Evolutionary conservation across 1,140 invertebrate genomes (phyloP).

Genomic region (Aphelenchoides besseyi): DNA sequence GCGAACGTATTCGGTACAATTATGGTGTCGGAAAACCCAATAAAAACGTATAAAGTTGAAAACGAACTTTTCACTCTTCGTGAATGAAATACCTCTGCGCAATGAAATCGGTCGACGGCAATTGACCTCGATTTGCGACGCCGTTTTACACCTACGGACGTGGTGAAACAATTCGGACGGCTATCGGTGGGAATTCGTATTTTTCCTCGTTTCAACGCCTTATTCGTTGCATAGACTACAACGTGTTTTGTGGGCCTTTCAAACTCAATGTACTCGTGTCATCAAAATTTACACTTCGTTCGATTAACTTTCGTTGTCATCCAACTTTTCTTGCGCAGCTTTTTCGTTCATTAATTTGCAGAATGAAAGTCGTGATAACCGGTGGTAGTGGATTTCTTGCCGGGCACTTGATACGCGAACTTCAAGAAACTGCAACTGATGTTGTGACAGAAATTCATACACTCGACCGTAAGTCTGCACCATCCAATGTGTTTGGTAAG

Average conservation of each 20-base stretch:
- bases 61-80: too few species aligned
- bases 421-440: conserved; percentile 17
- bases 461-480: conserved; percentile 31
- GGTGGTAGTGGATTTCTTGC: conserved; percentile 39
- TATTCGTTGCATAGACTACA: too few species aligned
- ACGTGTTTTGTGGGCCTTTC: too few species aligned
- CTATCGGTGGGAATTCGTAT: too few species aligned
- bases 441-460: conserved; percentile 36
- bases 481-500: conserved; percentile 1
- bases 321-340: neutral
- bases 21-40: too few species aligned
- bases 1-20: too few species aligned
- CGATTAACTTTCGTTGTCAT: neutral
- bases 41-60: too few species aligned
- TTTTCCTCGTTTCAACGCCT: too few species aligned
- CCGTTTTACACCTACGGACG: neutral
- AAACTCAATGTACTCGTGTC: neutral
- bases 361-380: conserved; percentile 35
- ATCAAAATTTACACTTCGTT: neutral
- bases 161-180: too few species aligned
- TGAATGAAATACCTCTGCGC: too few species aligned
- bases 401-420: conserved; percentile 25
- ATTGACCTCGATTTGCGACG: neutral
- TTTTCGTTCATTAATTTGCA: neutral
- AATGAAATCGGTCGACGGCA: too few species aligned